Evolutionary conservation across 2,888 invertebrate genomes (phyloP), one percentile per base, ranked within the genome.

Genomic region (Polia nebulosa): DNA sequence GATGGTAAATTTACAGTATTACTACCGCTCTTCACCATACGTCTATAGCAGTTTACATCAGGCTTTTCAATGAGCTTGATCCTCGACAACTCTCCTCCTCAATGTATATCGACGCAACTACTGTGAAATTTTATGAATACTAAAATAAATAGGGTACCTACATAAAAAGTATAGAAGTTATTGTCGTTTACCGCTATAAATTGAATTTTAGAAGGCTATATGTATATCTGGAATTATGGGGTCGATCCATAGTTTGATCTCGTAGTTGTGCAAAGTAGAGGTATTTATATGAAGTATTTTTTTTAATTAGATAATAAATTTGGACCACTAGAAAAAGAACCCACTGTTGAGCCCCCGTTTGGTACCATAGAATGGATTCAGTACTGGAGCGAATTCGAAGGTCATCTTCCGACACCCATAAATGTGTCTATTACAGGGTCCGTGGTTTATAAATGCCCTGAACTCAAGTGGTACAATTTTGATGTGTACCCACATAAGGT

Each of bases 401-500:
- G 95, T 0, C 85, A 85, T 5, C 89, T 95, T 0, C 92, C 94
- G 0, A 84, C 90, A 0, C 95, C 95, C 0, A 95, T 95, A 64
- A 85, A 94, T 52, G 88, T 95, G 0, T 94, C 94, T 0, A 93
- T 93, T 3, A 95, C 96, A 3, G 92, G 88, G 0, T 93, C 95
- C 3, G 83, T 86, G 82, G 47, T 63, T 4, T 95, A 92, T 72
- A 41, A 3, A 2, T 92, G 96, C 44, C 96, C 96, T 3, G 91
- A 94, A 57, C 89, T 97, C 15, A 87, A 91, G 49, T 97, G 97
- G 96, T 92, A 91, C 72, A 96, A 97, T 85, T 96, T 96, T 72
- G 96, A 97, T 39, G 87, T 96, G 2, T 91, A 90, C 52, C 97
- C 97, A 0, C 96, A 96, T 81, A 97, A 97, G 88, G 90, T 97